A percentile compares a stretch with the other conserved stretches of the same genome.
Conservation (phyloP, 1,140 invertebrate genomes). For the Prorops nasuta region DNA sequence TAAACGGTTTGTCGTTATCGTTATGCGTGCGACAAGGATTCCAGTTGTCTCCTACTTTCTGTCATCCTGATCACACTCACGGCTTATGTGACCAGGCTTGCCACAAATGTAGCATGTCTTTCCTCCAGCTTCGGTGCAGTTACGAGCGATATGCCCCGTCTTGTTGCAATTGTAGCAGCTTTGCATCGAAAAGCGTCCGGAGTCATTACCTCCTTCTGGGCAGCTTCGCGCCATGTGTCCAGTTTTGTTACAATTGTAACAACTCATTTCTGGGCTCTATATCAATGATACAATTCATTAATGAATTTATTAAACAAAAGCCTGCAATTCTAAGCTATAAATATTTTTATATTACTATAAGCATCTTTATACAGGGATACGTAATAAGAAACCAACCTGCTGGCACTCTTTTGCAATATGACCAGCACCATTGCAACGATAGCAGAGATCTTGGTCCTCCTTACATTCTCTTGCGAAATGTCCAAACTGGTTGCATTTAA, state of each 20-base stretch:
- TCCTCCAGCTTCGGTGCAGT: constrained; percentile 76
- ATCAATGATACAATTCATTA: not conserved
- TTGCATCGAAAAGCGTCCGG: constrained; percentile 52
- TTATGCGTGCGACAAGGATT: constrained; percentile 49
- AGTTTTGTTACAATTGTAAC: constrained; percentile 85
- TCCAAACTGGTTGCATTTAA: constrained; percentile 91
- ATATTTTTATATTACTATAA: no score
- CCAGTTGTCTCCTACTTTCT: constrained; percentile 60
- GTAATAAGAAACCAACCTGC: constrained; percentile 51
- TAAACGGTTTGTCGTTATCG: constrained; percentile 47
- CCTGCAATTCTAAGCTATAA: no score
- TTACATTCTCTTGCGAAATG: constrained; percentile 92
- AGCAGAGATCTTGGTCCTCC: constrained; percentile 81
- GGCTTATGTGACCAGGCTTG: constrained; percentile 85
- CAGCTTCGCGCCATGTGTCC: constrained; percentile 87
- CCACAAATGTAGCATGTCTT: constrained; percentile 88
- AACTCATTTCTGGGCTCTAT: constrained; percentile 72
- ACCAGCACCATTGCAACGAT: constrained; percentile 79
- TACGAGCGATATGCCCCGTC: constrained; percentile 83
- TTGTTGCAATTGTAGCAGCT: constrained; percentile 89
- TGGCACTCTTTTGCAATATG: constrained; percentile 89
- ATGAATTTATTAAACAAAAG: no score
- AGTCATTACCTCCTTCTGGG: constrained; percentile 62
- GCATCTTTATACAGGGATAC: no score
- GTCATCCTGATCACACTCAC: constrained; percentile 80